These are phyloP conservation scores for Elephantulus edwardii DNA, from an alignment of 2,113 vertebrate genomes.

Conservation along the genomic window DNA sequence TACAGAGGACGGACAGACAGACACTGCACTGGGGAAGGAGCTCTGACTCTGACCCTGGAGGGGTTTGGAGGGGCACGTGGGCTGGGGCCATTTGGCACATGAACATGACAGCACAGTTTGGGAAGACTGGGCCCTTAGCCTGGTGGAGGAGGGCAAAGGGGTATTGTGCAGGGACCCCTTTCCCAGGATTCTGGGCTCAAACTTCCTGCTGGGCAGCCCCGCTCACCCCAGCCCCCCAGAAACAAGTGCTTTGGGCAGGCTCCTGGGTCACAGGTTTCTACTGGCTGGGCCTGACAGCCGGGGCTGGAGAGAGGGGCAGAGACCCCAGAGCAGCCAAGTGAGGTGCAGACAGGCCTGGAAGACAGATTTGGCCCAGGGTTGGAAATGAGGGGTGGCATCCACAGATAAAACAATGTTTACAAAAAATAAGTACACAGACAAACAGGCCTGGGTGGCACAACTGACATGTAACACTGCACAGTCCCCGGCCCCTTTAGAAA, in stretches of 20 bases:
- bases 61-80: background rate
- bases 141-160: constrained; percentile 6
- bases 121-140: constrained; percentile 58
- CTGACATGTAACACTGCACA: constrained; percentile 59
- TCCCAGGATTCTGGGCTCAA: background rate
- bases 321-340: constrained; percentile 44
- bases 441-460: constrained; percentile 52
- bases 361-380: constrained; percentile 53
- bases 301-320: background rate
- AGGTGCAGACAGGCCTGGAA: constrained; percentile 73
- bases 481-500: background rate
- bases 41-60: constrained; percentile 29
- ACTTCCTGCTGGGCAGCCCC: constrained; percentile 25
- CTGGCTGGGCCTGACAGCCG: constrained; percentile 61
- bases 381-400: constrained; percentile 55
- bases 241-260: constrained; percentile 71
- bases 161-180: background rate
- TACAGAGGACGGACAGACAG: constrained; percentile 35
- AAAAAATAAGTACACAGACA: constrained; percentile 75
- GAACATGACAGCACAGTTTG: constrained; percentile 54
- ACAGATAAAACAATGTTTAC: constrained; percentile 69
- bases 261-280: constrained; percentile 40
- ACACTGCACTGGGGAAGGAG: constrained; percentile 36
- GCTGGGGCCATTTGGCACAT: constrained; percentile 75
- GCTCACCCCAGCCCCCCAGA: constrained; percentile 28